A percentile compares a stretch with the other conserved stretches of the same genome.
phyloP scores from a whole-genome alignment of 2,888 invertebrate species.

The Euphydryas editha region DNA sequence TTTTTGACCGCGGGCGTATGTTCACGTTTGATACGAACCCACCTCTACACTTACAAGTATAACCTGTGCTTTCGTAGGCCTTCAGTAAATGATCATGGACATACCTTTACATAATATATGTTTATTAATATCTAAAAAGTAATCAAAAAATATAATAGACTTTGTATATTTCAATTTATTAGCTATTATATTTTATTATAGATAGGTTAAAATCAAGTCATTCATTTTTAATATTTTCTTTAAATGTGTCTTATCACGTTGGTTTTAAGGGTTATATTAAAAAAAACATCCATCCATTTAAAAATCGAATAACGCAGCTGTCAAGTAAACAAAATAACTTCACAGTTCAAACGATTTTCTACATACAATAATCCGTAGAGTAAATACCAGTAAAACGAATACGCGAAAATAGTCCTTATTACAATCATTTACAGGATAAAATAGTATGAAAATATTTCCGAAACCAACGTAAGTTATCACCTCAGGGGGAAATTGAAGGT shows the following conservation, averaged over 20 bases:
- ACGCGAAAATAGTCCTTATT: not conserved
- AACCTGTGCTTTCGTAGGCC: not conserved
- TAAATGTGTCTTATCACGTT: too few species aligned
- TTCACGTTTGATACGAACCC: constrained; percentile 13
- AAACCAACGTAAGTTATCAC: not conserved
- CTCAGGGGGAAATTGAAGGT: not conserved
- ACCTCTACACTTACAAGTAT: not conserved
- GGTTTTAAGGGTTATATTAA: too few species aligned
- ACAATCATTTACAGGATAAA: not conserved
- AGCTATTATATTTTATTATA: too few species aligned
- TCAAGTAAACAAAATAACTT: constrained; percentile 1
- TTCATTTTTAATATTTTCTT: too few species aligned
- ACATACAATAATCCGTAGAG: not conserved
- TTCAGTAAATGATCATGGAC: not conserved
- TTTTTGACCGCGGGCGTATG: constrained; percentile 23
- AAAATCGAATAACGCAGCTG: not conserved
- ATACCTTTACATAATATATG: not conserved
- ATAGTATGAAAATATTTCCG: not conserved
- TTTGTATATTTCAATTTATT: too few species aligned
- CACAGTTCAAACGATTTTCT: not conserved
- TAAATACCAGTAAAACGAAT: not conserved
- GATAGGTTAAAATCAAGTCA: too few species aligned
- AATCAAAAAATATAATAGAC: too few species aligned
- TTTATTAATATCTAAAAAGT: not conserved
- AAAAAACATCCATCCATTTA: not conserved